phyloP scores from a whole-genome alignment of 2,113 vertebrate genomes.

The cattle (Bos taurus) region DNA sequence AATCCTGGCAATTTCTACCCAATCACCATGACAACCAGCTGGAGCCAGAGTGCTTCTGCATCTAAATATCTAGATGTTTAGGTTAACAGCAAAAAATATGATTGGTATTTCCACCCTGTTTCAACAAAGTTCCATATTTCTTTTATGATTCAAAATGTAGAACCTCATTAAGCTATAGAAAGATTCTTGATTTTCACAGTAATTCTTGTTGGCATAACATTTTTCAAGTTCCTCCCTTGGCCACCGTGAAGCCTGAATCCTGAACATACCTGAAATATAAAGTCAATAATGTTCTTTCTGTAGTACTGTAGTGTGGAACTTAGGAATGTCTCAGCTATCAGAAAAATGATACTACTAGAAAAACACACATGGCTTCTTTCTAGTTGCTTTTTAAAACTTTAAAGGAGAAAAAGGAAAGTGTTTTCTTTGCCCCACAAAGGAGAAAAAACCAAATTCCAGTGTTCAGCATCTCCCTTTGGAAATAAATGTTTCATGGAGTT shows the following conservation, averaged over 20 bases:
- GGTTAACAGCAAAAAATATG: not conserved
- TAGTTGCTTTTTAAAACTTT: not conserved
- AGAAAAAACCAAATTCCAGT: not conserved
- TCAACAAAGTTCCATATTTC: not conserved
- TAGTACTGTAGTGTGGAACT: not conserved
- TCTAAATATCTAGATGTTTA: not conserved
- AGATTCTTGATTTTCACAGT: not conserved
- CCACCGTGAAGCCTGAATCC: not conserved
- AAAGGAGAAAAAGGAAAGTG: not conserved
- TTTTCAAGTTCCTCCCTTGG: not conserved
- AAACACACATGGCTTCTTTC: not conserved
- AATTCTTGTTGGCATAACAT: not conserved
- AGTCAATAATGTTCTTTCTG: not conserved
- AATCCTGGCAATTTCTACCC: not conserved
- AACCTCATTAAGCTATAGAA: not conserved
- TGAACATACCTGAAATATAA: not conserved
- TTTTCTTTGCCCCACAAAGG: not conserved
- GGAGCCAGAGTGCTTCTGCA: not conserved
- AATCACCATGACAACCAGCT: not conserved
- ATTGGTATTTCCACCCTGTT: not conserved
- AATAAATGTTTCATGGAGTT: not conserved
- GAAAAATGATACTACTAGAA: not conserved
- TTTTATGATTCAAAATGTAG: not conserved
- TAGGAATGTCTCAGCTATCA: not conserved
- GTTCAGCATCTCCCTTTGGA: constrained; percentile 12